Evolutionary conservation across 2,888 invertebrate species (phyloP).

Genomic region (Oeneis ivallda): DNA sequence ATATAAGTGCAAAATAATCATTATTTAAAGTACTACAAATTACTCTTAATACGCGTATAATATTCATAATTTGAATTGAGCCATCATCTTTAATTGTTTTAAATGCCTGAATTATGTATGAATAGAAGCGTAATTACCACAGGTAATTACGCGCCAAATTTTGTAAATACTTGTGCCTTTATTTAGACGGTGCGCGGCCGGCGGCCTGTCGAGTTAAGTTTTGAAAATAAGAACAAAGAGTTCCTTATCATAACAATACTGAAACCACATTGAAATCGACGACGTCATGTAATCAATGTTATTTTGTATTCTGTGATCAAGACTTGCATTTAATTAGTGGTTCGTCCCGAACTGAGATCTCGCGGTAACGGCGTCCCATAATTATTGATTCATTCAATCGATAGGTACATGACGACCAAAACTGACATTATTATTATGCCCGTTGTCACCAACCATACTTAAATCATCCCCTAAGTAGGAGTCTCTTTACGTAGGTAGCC

Average conservation of each 20-base stretch:
- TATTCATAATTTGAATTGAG: conserved; percentile 6
- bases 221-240: conserved; percentile 30
- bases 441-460: no score
- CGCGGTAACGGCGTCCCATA: no score
- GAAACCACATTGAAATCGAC: conserved; percentile 10
- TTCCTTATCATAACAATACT: conserved; percentile 34
- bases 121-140: conserved; percentile 9
- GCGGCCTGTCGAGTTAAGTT: conserved; percentile 9
- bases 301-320: background rate
- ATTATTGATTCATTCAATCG: no score
- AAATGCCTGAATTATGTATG: background rate
- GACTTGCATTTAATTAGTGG: background rate
- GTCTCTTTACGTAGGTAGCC: no score
- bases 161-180: conserved; percentile 4
- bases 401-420: no score
- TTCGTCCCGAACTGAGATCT: no score
- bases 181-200: conserved; percentile 1
- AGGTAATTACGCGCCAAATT: conserved; percentile 9
- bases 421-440: no score
- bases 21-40: background rate
- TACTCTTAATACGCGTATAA: background rate
- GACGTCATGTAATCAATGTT: conserved; percentile 18
- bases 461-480: no score
- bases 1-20: background rate
- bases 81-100: conserved; percentile 5